These are phyloP conservation scores for Dipodomys merriami DNA, from an alignment of 2,113 vertebrate genomes.

Conservation along the genomic window DNA sequence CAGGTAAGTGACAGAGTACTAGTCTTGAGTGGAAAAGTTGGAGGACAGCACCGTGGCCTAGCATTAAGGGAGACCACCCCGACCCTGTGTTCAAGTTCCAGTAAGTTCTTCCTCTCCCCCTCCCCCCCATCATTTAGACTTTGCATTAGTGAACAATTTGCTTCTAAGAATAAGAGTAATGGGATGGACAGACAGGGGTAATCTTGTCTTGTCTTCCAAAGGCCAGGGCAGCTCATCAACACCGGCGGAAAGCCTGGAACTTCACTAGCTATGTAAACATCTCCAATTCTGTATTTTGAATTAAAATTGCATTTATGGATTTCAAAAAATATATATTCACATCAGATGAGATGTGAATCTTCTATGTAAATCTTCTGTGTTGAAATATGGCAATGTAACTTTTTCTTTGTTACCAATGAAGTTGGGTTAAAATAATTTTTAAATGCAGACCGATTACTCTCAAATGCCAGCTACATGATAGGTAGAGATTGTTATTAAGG, in stretches of 20 bases:
- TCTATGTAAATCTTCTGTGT: constrained; percentile 3
- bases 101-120: too few relatives aligned
- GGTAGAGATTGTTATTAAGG: not conserved
- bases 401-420: constrained; percentile 30
- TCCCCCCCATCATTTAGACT: not conserved
- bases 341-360: not conserved
- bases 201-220: not conserved
- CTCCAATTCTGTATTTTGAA: constrained; percentile 28
- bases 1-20: too few relatives aligned
- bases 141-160: not conserved
- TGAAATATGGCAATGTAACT: constrained; percentile 41
- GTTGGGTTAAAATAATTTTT: not conserved
- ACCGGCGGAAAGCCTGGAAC: not conserved
- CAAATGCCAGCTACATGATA: not conserved
- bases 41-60: too few relatives aligned
- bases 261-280: not conserved
- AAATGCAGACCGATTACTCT: constrained; percentile 6
- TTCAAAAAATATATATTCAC: not conserved
- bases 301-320: not conserved
- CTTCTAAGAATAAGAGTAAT: not conserved
- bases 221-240: not conserved
- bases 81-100: too few relatives aligned
- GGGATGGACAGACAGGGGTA: rapidly evolving
- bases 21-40: too few relatives aligned
- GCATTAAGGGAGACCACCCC: too few relatives aligned